These are phyloP conservation scores for Phthorimaea operculella DNA, from an alignment of 1,140 invertebrate species.

Conservation along the genomic window DNA sequence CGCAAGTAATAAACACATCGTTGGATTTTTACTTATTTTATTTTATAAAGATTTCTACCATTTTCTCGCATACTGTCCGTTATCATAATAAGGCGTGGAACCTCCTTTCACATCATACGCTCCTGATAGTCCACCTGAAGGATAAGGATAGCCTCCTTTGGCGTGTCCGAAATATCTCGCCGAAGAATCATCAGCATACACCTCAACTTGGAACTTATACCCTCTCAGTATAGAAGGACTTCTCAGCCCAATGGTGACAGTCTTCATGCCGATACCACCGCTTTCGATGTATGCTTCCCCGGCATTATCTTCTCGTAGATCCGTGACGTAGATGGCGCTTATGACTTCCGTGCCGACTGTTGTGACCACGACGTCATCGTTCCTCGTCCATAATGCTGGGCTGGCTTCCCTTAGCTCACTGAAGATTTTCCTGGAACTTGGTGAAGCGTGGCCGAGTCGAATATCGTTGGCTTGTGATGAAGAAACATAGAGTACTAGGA, in stretches of 20 bases:
- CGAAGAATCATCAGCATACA: constrained; percentile 36
- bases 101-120: constrained; percentile 21
- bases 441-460: constrained; percentile 26
- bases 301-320: constrained; percentile 44
- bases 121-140: not conserved
- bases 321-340: constrained; percentile 40
- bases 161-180: constrained; percentile 18
- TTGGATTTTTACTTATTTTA: too few relatives aligned
- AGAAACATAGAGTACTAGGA: too few relatives aligned
- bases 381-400: constrained; percentile 50
- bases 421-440: constrained; percentile 38
- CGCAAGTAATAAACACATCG: too few relatives aligned
- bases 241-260: constrained; percentile 41
- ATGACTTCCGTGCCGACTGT: constrained; percentile 42
- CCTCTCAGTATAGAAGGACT: constrained; percentile 52
- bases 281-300: constrained; percentile 44
- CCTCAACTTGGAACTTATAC: constrained; percentile 52
- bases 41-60: constrained; percentile 17
- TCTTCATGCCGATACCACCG: constrained; percentile 44
- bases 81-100: constrained; percentile 22
- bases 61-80: constrained; percentile 36
- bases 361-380: constrained; percentile 44
- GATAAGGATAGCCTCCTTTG: constrained; percentile 5
- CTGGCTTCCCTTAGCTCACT: constrained; percentile 47
- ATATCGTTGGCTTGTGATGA: constrained; percentile 29